Evolutionary conservation across 2,888 invertebrate species (phyloP).

Genomic region (Temnothorax unifasciatus): DNA sequence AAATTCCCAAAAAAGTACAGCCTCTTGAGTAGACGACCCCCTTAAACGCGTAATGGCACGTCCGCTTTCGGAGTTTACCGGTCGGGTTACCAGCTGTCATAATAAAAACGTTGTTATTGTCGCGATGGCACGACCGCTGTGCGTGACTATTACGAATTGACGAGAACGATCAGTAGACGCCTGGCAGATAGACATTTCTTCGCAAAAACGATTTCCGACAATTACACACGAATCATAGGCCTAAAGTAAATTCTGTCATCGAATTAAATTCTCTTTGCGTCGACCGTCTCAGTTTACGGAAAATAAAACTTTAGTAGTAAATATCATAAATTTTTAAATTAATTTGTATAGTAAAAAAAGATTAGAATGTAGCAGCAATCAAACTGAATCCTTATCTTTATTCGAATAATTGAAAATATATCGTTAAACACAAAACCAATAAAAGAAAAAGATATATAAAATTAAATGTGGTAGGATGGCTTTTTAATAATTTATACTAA

Average conservation of each 20-base stretch:
- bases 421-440: background rate
- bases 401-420: background rate
- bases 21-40: no score
- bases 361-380: background rate
- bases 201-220: constrained; percentile 11
- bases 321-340: background rate
- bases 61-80: constrained; percentile 43
- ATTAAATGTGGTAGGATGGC: no score
- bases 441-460: no score
- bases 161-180: constrained; percentile 58
- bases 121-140: constrained; percentile 69
- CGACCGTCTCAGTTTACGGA: background rate
- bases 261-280: background rate
- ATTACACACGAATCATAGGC: constrained; percentile 27
- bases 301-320: background rate
- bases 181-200: constrained; percentile 38
- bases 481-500: no score
- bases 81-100: constrained; percentile 54
- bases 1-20: no score
- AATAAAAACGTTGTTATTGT: constrained; percentile 67
- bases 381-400: background rate
- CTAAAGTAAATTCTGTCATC: constrained; percentile 5
- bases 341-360: background rate
- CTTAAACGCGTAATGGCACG: constrained; percentile 69
- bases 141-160: constrained; percentile 74